Conservation (phyloP, 1,140 invertebrate species). For the Radopholus similis region DNA sequence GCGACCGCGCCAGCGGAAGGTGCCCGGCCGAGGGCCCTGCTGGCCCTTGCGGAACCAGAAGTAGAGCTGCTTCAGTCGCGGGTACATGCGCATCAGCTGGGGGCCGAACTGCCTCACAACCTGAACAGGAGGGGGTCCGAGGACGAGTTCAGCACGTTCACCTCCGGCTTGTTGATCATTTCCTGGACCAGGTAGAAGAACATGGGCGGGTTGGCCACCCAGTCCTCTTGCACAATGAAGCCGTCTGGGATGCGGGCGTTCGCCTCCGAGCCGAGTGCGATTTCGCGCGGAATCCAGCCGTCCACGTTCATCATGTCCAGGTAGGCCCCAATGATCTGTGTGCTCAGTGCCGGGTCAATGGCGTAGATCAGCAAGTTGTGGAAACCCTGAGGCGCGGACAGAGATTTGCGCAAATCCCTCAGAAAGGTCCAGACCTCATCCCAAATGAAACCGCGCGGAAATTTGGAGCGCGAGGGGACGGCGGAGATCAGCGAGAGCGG, state of each 20-base stretch:
- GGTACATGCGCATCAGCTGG: constrained; percentile 62
- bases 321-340: constrained; percentile 10
- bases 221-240: constrained; percentile 83
- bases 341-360: constrained; percentile 74
- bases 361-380: constrained; percentile 83
- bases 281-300: constrained; percentile 97
- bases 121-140: constrained; percentile 18
- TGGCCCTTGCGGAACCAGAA: constrained; percentile 91
- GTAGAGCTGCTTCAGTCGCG: constrained; percentile 79
- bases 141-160: not conserved
- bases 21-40: constrained; percentile 68
- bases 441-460: constrained; percentile 96
- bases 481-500: constrained; percentile 81
- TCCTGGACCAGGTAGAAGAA: constrained; percentile 52
- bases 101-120: constrained; percentile 57
- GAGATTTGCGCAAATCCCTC: too few species aligned
- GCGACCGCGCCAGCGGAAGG: constrained; percentile 73
- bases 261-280: constrained; percentile 80
- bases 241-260: constrained; percentile 70
- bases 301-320: constrained; percentile 76
- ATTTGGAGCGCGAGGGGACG: constrained; percentile 93
- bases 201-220: constrained; percentile 70
- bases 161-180: constrained; percentile 22
- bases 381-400: too few species aligned
- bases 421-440: too few species aligned